These are phyloP conservation scores for Hylyphantes graminicola DNA, from an alignment of 1,140 invertebrate species.

Conservation along the genomic window DNA sequence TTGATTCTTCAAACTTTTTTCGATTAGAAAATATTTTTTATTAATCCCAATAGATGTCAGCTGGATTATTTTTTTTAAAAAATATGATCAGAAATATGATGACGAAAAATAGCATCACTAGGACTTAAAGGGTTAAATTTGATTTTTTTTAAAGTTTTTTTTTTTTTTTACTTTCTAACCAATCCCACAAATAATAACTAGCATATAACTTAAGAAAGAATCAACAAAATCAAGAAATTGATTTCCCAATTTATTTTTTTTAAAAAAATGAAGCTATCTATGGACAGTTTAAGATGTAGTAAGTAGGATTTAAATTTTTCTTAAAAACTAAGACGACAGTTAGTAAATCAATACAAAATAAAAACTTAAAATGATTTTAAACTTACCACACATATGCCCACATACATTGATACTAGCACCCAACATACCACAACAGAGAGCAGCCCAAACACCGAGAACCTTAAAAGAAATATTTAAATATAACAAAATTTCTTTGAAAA, in stretches of 20 bases:
- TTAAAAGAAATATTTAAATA: slow-evolving; percentile 64
- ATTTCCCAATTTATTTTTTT: neutral
- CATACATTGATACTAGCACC: slow-evolving; percentile 84
- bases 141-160: too few species aligned
- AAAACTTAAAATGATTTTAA: neutral
- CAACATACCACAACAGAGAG: slow-evolving; percentile 91
- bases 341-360: too few species aligned
- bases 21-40: too few species aligned
- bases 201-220: neutral
- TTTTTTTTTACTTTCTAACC: too few species aligned
- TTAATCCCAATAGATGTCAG: too few species aligned
- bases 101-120: too few species aligned
- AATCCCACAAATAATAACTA: too few species aligned
- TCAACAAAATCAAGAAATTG: too few species aligned
- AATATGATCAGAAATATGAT: too few species aligned
- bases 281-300: neutral
- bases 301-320: neutral
- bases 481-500: neutral
- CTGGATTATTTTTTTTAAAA: too few species aligned
- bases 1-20: too few species aligned
- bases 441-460: slow-evolving; percentile 85
- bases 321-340: neutral
- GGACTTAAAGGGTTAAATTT: too few species aligned
- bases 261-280: neutral
- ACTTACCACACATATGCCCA: slow-evolving; percentile 79